A percentile compares a stretch with the other conserved stretches of the same genome.
Evolutionary conservation across 2,113 vertebrate species (phyloP).

Genomic region (Tamias sibiricus): DNA sequence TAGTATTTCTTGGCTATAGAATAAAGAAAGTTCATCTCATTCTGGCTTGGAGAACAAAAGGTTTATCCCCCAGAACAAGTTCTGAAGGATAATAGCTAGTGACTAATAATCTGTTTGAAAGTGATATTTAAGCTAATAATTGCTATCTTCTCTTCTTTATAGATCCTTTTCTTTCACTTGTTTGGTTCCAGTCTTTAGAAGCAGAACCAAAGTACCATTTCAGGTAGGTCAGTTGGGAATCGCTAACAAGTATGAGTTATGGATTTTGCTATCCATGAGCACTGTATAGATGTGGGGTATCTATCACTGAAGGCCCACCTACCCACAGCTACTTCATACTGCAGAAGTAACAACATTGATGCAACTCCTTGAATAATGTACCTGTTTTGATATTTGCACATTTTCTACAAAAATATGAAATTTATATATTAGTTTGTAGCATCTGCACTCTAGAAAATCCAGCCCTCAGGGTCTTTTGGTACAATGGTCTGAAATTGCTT

Average conservation of each 20-base stretch:
- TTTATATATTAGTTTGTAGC: neutral
- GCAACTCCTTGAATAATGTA: neutral
- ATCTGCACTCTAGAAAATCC: conserved; percentile 15
- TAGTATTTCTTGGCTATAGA: neutral
- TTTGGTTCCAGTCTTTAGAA: neutral
- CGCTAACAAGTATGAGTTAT: neutral
- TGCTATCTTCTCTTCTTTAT: neutral
- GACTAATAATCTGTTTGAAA: conserved; percentile 16
- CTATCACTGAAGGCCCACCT: neutral
- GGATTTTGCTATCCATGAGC: neutral
- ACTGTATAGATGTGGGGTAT: neutral
- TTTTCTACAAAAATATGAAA: conserved; percentile 17
- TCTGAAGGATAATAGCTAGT: neutral
- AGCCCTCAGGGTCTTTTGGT: neutral
- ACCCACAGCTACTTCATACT: neutral
- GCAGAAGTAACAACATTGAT: neutral
- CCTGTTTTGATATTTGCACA: conserved; percentile 32
- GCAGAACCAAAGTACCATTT: neutral
- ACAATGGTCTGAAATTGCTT: neutral
- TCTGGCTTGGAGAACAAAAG: neutral
- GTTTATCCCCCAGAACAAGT: neutral
- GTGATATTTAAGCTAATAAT: neutral
- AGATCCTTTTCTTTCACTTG: neutral
- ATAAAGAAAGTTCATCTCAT: neutral
- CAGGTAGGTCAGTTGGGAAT: neutral